Evolutionary conservation across 2,888 invertebrate species (phyloP), one percentile per base, ranked within the genome.

Genomic region (Galeopsomyia nigrocyanea): DNA sequence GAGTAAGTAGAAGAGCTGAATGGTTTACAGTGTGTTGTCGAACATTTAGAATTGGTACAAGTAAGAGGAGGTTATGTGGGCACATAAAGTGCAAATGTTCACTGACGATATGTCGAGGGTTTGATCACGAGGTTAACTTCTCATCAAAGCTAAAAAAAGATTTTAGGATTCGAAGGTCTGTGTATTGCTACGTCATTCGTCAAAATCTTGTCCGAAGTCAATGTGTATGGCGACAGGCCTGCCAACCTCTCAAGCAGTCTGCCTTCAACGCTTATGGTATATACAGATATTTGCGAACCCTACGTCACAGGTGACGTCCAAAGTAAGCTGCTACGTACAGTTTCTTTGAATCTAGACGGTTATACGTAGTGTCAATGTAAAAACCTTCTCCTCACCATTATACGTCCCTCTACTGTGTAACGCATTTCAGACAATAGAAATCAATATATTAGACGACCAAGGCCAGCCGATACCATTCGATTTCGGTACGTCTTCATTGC

Each of bases 341-440:
- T n/a, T n/a, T n/a, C 50, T 50, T n/a, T 50, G 6, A 50, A 50
- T 16, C 5, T 50, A 14, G n/a, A 50, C n/a, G 16, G n/a, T 5
- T 50, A 50, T 50, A 50, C 50, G n/a, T 50, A n/a, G 50, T 6
- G n/a, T 50, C 16, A 50, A n/a, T n/a, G n/a, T 50, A n/a, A n/a
- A 50, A 50, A 14, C 13, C 3, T 6, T 50, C n/a, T 50, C n/a
- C 5, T n/a, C 16, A 50, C 50, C 50, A 5, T n/a, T 50, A 3
- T 50, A 50, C n/a, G 3, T 50, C 14, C 50, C 50, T n/a, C n/a
- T n/a, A n/a, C n/a, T n/a, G n/a, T n/a, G n/a, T n/a, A n/a, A n/a
- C n/a, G n/a, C n/a, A n/a, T n/a, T n/a, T n/a, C n/a, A n/a, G n/a
- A n/a, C n/a, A n/a, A n/a, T n/a, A n/a, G n/a, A n/a, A n/a, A n/a